Evolutionary conservation across 1,140 invertebrate species (phyloP).

Genomic region (Heliconius congener): DNA sequence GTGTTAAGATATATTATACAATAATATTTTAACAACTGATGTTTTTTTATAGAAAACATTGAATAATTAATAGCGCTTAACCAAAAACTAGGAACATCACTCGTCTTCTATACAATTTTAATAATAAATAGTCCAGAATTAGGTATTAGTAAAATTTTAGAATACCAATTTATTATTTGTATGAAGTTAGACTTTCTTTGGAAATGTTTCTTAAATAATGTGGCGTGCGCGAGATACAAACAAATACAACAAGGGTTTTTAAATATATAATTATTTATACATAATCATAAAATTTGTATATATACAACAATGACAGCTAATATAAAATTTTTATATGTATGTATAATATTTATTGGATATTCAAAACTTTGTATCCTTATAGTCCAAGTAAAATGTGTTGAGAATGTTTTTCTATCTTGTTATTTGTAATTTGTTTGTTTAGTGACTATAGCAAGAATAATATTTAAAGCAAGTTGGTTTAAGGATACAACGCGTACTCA

Average conservation of each 20-base stretch:
- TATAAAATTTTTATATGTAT: background rate
- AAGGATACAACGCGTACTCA: background rate
- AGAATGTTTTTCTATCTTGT: background rate
- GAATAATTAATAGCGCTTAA: constrained; percentile 1
- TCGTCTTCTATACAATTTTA: constrained; percentile 6
- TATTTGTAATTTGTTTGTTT: background rate
- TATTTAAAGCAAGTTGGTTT: background rate
- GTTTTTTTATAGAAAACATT: constrained; percentile 8
- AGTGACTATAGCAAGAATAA: background rate
- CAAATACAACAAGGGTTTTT: background rate
- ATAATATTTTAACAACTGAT: background rate
- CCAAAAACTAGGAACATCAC: constrained; percentile 11
- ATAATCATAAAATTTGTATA: background rate
- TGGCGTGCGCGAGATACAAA: background rate
- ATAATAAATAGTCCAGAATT: background rate
- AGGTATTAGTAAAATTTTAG: constrained; percentile 5
- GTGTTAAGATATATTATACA: background rate
- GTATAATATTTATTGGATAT: background rate
- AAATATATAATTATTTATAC: background rate
- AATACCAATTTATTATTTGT: constrained; percentile 26
- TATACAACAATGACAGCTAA: background rate
- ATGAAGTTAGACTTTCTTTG: constrained; percentile 19
- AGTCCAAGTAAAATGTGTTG: background rate
- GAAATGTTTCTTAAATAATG: constrained; percentile 5
- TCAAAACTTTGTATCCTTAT: background rate